Conservation (phyloP, 2,797 vertebrate species). For the Morus bassanus region DNA sequence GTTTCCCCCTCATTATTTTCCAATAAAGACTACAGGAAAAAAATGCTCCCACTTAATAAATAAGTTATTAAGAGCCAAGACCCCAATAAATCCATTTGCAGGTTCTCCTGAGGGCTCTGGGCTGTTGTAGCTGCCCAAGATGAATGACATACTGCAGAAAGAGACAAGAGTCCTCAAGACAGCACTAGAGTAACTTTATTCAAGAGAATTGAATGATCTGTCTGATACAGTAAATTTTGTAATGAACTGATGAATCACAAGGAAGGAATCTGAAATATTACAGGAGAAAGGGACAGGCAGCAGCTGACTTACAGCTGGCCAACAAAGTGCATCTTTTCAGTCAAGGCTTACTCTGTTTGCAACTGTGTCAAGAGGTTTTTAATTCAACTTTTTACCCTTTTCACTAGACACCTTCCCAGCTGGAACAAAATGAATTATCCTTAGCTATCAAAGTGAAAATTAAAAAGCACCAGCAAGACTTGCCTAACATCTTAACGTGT, state of each 20-base stretch:
- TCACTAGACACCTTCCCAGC: neutral
- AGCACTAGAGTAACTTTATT: neutral
- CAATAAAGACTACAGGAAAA: neutral
- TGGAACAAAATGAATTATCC: constrained; percentile 18
- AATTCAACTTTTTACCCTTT: constrained; percentile 23
- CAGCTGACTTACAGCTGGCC: constrained; percentile 3
- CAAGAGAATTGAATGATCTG: neutral
- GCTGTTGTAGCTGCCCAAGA: neutral
- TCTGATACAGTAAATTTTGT: neutral
- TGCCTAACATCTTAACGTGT: neutral
- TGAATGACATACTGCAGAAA: neutral
- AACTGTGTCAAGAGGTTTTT: neutral
- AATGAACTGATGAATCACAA: neutral
- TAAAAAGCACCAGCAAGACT: neutral
- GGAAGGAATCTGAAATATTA: neutral
- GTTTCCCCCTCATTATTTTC: neutral
- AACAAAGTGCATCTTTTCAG: neutral
- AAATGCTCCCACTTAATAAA: neutral
- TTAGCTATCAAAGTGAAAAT: constrained; percentile 27
- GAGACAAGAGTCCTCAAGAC: neutral
- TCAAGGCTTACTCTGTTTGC: neutral
- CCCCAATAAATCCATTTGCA: neutral
- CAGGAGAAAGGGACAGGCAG: neutral
- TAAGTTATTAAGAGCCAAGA: neutral
- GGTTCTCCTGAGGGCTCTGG: neutral